These are phyloP conservation scores for Strigops habroptila DNA, from an alignment of 2,113 vertebrate genomes.

Conservation along the genomic window DNA sequence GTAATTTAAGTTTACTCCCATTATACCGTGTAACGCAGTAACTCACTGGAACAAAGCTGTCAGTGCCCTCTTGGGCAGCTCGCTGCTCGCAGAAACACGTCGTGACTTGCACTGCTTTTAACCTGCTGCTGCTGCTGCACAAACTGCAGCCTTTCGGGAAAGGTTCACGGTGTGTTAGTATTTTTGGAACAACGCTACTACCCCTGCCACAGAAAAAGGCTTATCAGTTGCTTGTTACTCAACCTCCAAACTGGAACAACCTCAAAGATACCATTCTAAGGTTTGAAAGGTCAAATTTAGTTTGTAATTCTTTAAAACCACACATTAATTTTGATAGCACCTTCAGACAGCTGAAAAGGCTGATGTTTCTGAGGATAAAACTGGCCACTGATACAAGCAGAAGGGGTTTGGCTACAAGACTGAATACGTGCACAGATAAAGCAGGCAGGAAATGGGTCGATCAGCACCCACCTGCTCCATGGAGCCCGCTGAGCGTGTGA, in stretches of 20 bases:
- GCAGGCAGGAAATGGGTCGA: conserved; percentile 12
- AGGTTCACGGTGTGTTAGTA: neutral
- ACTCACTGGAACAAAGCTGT: neutral
- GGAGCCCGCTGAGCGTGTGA: neutral
- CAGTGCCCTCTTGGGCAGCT: neutral
- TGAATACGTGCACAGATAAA: conserved; percentile 47
- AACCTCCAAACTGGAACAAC: neutral
- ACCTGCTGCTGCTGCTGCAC: neutral
- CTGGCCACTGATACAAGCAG: neutral
- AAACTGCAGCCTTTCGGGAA: neutral
- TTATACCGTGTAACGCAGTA: neutral
- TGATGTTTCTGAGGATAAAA: conserved; percentile 25
- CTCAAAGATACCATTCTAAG: neutral
- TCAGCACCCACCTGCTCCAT: neutral
- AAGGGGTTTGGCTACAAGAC: conserved; percentile 12
- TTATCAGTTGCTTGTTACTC: neutral
- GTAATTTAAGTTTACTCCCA: neutral
- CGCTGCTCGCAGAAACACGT: neutral
- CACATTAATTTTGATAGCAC: neutral
- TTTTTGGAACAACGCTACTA: neutral
- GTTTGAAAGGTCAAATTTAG: neutral
- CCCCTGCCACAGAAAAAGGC: neutral
- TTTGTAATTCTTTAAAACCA: conserved; percentile 5
- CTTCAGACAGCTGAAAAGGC: neutral
- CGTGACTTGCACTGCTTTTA: neutral